Percentiles rank a stretch among this genome's conserved stretches.
Conservation (phyloP, 2,113 vertebrate genomes). For the Jacana jacana region DNA sequence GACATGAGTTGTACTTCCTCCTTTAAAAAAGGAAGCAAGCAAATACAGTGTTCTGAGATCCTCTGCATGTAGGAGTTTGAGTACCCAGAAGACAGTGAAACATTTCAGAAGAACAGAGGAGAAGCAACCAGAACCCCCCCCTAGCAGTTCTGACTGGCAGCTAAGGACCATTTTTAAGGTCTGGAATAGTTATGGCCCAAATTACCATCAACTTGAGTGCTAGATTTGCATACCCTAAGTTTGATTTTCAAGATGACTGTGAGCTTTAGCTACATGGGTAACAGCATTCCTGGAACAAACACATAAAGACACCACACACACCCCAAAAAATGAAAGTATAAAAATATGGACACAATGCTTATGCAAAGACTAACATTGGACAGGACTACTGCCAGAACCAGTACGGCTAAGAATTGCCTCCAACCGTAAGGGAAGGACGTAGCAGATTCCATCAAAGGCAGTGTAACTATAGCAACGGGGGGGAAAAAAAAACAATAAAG, state of each 20-base stretch:
- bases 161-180: neutral
- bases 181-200: neutral
- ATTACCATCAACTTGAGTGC: neutral
- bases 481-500: neutral
- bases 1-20: neutral
- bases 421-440: neutral
- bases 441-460: neutral
- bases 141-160: neutral
- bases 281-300: neutral
- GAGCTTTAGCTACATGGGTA: neutral
- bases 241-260: neutral
- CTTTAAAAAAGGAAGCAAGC: neutral
- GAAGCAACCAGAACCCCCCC: neutral
- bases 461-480: constrained; percentile 8
- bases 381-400: neutral
- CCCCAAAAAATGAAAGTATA: no score
- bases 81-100: neutral
- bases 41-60: neutral
- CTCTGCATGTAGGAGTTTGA: neutral
- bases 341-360: neutral
- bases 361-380: neutral
- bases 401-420: neutral
- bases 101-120: neutral
- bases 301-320: neutral
- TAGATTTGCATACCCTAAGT: neutral